Percentiles rank a stretch among this genome's conserved stretches.
These are phyloP conservation scores for Pelecanus crispus DNA, from an alignment of 2,113 vertebrate genomes.

Conservation along the genomic window DNA sequence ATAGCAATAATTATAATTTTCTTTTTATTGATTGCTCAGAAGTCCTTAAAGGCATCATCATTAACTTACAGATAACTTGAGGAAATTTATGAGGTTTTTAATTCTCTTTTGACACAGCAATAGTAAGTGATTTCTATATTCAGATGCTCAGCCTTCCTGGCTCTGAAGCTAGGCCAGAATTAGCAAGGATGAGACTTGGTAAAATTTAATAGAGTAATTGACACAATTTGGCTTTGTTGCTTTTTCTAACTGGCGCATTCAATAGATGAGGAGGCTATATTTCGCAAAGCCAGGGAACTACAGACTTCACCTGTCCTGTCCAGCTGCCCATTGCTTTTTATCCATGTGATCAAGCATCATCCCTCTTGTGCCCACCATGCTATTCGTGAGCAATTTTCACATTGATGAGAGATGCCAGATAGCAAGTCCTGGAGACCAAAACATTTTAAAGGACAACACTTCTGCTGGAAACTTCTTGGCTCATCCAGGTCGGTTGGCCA, in stretches of 20 bases:
- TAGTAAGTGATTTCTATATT: constrained; percentile 9
- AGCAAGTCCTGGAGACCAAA: not conserved
- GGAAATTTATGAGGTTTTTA: constrained; percentile 35
- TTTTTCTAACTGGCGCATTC: not conserved
- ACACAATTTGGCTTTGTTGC: not conserved
- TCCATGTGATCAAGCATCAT: not conserved
- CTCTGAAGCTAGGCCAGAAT: not conserved
- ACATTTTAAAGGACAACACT: not conserved
- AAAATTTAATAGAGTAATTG: not conserved
- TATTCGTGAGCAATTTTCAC: not conserved
- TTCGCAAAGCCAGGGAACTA: not conserved
- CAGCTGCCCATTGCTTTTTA: not conserved
- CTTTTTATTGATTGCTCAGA: constrained; percentile 46
- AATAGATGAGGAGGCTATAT: not conserved
- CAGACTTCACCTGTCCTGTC: not conserved
- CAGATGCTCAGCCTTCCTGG: not conserved
- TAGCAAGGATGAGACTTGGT: not conserved
- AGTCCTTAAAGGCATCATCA: constrained; percentile 39
- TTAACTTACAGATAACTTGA: constrained; percentile 55
- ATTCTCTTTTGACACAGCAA: constrained; percentile 20
- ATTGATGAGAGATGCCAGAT: not conserved
- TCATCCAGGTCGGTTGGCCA: not conserved
- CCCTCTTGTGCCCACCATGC: not conserved
- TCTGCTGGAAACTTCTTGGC: not conserved
- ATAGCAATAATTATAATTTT: constrained; percentile 69